Evolutionary conservation across 2,888 invertebrate genomes (phyloP).

Genomic region (Spicauda simplicius): DNA sequence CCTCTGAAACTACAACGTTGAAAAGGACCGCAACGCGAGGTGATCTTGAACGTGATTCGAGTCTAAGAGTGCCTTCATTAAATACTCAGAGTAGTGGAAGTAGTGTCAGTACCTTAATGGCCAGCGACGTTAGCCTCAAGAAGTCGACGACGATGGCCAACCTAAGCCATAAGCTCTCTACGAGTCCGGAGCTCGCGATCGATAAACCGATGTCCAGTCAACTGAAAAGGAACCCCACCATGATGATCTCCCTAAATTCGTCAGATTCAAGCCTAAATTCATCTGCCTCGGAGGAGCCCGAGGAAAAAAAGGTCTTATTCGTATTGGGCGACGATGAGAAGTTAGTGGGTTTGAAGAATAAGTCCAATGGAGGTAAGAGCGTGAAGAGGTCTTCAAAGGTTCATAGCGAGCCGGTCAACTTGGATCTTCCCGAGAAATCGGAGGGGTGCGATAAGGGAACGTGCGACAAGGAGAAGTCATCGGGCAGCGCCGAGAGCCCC

Average conservation of each 20-base stretch:
- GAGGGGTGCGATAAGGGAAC: slow-evolving; percentile 54
- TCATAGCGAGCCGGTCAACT: slow-evolving; percentile 54
- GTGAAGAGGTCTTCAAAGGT: slow-evolving; percentile 73
- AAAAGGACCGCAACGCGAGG: slow-evolving; percentile 48
- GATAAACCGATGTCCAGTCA: slow-evolving; percentile 53
- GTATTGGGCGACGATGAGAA: slow-evolving; percentile 89
- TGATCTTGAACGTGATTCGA: slow-evolving; percentile 42
- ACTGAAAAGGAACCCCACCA: slow-evolving; percentile 65
- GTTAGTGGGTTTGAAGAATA: slow-evolving; percentile 87
- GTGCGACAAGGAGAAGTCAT: slow-evolving; percentile 53
- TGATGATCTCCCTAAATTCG: slow-evolving; percentile 64
- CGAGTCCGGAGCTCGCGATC: slow-evolving; percentile 52
- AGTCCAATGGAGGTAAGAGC: slow-evolving; percentile 69
- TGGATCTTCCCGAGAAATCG: slow-evolving; percentile 49
- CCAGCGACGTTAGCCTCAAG: slow-evolving; percentile 65
- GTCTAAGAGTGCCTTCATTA: slow-evolving; percentile 55
- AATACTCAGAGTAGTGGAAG: slow-evolving; percentile 66
- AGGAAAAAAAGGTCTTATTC: slow-evolving; percentile 85
- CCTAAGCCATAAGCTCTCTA: slow-evolving; percentile 73
- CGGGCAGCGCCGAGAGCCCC: slow-evolving; percentile 59
- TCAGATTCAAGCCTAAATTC: slow-evolving; percentile 71
- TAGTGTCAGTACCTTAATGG: slow-evolving; percentile 63
- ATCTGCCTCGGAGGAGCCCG: slow-evolving; percentile 62
- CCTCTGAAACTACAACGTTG: slow-evolving; percentile 43
- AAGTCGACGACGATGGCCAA: slow-evolving; percentile 67